Evolutionary conservation across 2,113 vertebrate genomes (phyloP).

Genomic region (Chaetops frenatus): DNA sequence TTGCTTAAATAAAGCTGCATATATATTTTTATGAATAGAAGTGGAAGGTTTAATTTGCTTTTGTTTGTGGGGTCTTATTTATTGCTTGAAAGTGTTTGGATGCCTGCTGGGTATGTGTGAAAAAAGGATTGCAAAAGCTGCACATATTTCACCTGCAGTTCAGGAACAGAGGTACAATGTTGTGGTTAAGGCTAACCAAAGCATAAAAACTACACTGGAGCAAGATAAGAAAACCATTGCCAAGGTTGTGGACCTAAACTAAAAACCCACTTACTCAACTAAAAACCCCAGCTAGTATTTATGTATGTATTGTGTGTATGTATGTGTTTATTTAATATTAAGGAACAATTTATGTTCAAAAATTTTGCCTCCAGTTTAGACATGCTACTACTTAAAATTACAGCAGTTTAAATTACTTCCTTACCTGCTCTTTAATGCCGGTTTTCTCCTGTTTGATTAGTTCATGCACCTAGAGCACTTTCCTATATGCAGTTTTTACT

Average conservation of each 20-base stretch:
- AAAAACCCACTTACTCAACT: neutral
- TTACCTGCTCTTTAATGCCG: neutral
- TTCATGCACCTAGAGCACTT: neutral
- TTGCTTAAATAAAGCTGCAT: neutral
- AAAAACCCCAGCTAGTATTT: neutral
- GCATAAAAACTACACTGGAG: neutral
- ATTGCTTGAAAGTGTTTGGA: constrained; percentile 43
- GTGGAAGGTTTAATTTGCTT: constrained; percentile 44
- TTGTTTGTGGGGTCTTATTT: constrained; percentile 62
- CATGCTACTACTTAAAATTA: neutral
- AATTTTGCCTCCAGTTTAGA: neutral
- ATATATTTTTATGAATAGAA: constrained; percentile 56
- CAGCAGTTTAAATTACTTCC: neutral
- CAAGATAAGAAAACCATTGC: neutral
- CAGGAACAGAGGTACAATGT: neutral
- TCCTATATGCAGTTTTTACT: neutral
- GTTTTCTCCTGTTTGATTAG: neutral
- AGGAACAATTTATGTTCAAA: neutral
- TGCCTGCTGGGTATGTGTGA: constrained; percentile 36
- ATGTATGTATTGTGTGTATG: neutral
- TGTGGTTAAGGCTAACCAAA: neutral
- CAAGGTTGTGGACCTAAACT: neutral
- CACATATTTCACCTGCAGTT: neutral
- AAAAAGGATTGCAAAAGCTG: neutral
- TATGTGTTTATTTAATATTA: neutral